These are phyloP conservation scores for Rhea americana DNA, from an alignment of 2,113 vertebrate genomes.

Conservation along the genomic window DNA sequence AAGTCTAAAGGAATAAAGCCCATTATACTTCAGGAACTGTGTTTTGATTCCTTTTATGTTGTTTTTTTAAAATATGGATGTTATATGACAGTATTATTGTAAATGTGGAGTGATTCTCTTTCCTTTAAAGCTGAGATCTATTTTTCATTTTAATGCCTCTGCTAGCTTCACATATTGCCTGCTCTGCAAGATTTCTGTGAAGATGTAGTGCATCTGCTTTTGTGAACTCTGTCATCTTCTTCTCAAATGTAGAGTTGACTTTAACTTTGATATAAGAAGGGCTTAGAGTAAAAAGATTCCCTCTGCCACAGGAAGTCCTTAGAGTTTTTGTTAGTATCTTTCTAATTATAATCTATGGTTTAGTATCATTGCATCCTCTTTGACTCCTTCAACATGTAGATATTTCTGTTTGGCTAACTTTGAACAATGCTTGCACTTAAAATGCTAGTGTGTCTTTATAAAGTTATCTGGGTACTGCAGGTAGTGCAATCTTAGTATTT, in stretches of 20 bases:
- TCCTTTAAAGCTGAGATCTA: slow-evolving; percentile 53
- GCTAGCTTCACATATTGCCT: not conserved
- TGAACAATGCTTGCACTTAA: not conserved
- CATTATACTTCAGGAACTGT: slow-evolving; percentile 45
- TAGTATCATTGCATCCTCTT: not conserved
- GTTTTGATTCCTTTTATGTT: slow-evolving; percentile 62
- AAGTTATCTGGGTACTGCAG: not conserved
- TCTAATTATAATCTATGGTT: slow-evolving; percentile 9
- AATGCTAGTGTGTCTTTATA: not conserved
- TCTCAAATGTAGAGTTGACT: slow-evolving; percentile 10
- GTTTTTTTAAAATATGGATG: slow-evolving; percentile 34
- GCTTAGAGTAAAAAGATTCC: not conserved
- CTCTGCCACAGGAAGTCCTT: not conserved
- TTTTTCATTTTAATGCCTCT: slow-evolving; percentile 59
- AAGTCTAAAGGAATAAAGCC: slow-evolving; percentile 38
- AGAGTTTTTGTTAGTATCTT: not conserved
- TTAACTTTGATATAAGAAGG: slow-evolving; percentile 3
- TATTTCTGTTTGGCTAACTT: not conserved
- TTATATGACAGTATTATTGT: slow-evolving; percentile 49
- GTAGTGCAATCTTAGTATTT: not conserved
- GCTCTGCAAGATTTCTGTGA: slow-evolving; percentile 50
- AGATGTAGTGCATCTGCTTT: slow-evolving; percentile 26
- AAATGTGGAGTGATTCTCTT: slow-evolving; percentile 37
- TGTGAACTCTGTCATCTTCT: slow-evolving; percentile 31
- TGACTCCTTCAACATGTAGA: not conserved